Evolutionary conservation across 2,888 invertebrate species (phyloP), one percentile per base, ranked within the genome.

Genomic region (Caradrina kadenii): DNA sequence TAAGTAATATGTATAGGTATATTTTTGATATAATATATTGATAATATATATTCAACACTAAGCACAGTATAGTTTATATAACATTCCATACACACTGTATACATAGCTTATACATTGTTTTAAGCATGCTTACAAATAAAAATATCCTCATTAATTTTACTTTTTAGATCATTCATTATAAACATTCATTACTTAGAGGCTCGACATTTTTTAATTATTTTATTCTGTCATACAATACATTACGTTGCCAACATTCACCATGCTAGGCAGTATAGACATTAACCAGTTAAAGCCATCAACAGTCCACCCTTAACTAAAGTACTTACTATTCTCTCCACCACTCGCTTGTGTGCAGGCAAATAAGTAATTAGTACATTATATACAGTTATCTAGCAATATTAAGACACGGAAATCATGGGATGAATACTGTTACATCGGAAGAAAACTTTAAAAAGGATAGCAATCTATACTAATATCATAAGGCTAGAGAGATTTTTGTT

Each of bases 241-340:
- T 1, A 39, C 3, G 0, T 45, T 45, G 17, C 49, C 49, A 42
- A 61, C 53, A 63, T 45, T 53, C 19, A 56, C 31, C 80, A 76
- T 76, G 77, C 76, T 31, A 73, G 61, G 62, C 68, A 39, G 63
- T 64, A 65, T 48, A 64, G 45, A 69, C 50, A 63, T 69, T 73
- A 76, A 79, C 69, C 81, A 86, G 67, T 73, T 55, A 82, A 85
- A 88, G 80, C 81, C 81, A 79, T 65, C 61, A 80, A 68, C 81
- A 84, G 82, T 77, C 81, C 76, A 78, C 78, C 84, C 78, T 76
- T 68, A 59, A 62, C n/a, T 62, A 19, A 66, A 39, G 87, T 95
- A 95, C 95, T 95, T 93, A 95, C 95, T 91, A 95, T 90, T 95
- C 83, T 80, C 76, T 93, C 95, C 95, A 95, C 90, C 94, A 95